A percentile compares a stretch with the other conserved stretches of the same genome.
These are phyloP conservation scores for Genyomyrus donnyi DNA, from an alignment of 2,113 vertebrate genomes.

Conservation along the genomic window DNA sequence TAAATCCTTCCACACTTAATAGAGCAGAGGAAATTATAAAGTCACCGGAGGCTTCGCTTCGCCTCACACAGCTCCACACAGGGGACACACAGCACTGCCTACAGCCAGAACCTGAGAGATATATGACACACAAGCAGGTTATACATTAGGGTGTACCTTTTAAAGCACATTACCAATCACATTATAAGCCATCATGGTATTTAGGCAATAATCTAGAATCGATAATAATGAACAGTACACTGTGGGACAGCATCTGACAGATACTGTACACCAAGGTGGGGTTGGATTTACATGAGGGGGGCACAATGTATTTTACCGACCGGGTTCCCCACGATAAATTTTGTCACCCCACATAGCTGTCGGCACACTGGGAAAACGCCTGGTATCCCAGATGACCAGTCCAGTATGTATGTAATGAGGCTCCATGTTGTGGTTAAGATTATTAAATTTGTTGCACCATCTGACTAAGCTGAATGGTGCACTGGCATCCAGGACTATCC, in stretches of 20 bases:
- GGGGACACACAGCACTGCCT: not conserved
- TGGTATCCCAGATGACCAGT: not conserved
- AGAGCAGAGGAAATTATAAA: conserved; percentile 11
- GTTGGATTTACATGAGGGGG: not conserved
- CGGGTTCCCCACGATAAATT: not conserved
- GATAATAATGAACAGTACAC: not conserved
- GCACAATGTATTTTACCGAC: too few relatives aligned
- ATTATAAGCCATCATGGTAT: not conserved
- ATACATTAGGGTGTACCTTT: not conserved
- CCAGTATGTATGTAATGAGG: not conserved
- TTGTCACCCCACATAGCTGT: not conserved
- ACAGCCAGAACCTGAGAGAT: not conserved
- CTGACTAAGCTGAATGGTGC: not conserved
- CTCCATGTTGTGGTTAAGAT: not conserved
- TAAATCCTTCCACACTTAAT: conserved; percentile 16
- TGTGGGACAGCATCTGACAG: not conserved
- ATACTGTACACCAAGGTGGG: not conserved
- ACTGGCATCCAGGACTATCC: not conserved
- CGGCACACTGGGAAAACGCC: not conserved
- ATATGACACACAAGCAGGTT: not conserved
- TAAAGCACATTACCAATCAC: not conserved
- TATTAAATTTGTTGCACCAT: not conserved
- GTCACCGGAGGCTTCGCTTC: not conserved
- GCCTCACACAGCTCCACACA: not conserved
- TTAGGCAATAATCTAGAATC: not conserved